Conservation (phyloP, 2,113 vertebrate genomes). For the Coptodon rendalli region DNA sequence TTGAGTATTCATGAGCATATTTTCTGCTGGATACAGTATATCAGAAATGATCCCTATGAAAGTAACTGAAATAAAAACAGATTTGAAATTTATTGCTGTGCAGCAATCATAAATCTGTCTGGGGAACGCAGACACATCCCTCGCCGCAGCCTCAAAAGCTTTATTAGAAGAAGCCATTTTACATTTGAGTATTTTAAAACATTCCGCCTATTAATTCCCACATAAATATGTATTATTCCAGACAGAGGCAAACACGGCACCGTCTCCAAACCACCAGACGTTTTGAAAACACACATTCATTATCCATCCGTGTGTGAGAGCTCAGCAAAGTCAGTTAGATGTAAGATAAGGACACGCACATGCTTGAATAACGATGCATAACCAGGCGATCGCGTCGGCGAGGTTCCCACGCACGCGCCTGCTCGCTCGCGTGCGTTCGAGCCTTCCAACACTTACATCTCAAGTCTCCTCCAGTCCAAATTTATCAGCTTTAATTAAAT, state of each 20-base stretch:
- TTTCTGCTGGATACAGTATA: constrained; percentile 47
- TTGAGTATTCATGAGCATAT: constrained; percentile 59
- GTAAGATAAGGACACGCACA: constrained; percentile 35
- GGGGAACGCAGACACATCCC: constrained; percentile 50
- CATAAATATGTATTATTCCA: constrained; percentile 69
- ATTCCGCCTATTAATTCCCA: constrained; percentile 64
- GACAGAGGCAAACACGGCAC: constrained; percentile 15
- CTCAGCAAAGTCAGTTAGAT: constrained; percentile 48
- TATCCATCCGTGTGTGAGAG: constrained; percentile 41
- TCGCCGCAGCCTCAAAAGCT: constrained; percentile 61
- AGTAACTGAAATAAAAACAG: constrained; percentile 67
- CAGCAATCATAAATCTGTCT: constrained; percentile 62
- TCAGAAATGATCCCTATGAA: constrained; percentile 62
- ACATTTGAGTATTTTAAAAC: constrained; percentile 56
- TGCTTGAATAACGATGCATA: not conserved
- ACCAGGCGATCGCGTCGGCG: not conserved
- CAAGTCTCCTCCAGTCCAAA: constrained; percentile 42
- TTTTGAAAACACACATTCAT: constrained; percentile 53
- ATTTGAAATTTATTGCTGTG: constrained; percentile 62
- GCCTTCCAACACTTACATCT: constrained; percentile 45
- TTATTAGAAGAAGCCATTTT: constrained; percentile 66
- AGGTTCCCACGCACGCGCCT: not conserved
- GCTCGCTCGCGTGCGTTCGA: not conserved
- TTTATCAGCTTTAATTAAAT: constrained; percentile 66
- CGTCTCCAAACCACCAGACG: constrained; percentile 24